Conservation (phyloP, 2,888 invertebrate species). For the Pollenia angustigena region DNA sequence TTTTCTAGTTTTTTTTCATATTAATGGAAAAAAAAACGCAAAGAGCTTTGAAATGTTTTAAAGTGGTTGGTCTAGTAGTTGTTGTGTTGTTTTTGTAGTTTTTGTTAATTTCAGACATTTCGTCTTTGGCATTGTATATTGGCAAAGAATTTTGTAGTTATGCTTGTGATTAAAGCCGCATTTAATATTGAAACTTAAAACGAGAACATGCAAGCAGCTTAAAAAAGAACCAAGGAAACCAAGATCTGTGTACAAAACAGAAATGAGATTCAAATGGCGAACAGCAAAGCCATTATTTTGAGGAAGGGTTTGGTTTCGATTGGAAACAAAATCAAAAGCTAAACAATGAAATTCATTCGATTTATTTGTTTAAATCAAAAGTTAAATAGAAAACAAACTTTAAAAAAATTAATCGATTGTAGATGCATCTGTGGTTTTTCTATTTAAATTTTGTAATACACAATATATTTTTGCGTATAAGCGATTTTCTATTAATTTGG, state of each 20-base stretch:
- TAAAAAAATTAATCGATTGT: too few species aligned
- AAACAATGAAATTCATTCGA: too few species aligned
- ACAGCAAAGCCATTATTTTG: conserved; percentile 2
- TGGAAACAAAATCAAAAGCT: too few species aligned
- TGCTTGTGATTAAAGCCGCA: conserved; percentile 29
- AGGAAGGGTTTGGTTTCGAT: background rate
- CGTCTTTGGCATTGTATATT: conserved; percentile 70
- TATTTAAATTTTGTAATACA: too few species aligned
- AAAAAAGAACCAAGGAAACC: conserved; percentile 38
- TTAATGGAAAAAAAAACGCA: conserved; percentile 8
- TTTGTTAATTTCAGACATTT: conserved; percentile 20
- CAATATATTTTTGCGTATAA: too few species aligned
- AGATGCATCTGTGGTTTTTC: too few species aligned
- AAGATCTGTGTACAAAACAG: conserved; percentile 15
- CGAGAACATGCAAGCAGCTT: background rate
- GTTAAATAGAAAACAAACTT: too few species aligned
- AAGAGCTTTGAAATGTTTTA: conserved; percentile 32
- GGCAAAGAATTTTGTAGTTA: conserved; percentile 49
- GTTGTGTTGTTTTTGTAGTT: conserved; percentile 1
- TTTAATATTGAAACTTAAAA: conserved; percentile 26
- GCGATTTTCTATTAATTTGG: too few species aligned
- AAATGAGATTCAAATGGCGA: conserved; percentile 9
- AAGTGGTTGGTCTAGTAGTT: conserved; percentile 17
- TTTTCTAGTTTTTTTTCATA: conserved; percentile 8
- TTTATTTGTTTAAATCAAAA: too few species aligned